Conservation (phyloP, 2,888 invertebrate genomes). For the Erebia aethiops region DNA sequence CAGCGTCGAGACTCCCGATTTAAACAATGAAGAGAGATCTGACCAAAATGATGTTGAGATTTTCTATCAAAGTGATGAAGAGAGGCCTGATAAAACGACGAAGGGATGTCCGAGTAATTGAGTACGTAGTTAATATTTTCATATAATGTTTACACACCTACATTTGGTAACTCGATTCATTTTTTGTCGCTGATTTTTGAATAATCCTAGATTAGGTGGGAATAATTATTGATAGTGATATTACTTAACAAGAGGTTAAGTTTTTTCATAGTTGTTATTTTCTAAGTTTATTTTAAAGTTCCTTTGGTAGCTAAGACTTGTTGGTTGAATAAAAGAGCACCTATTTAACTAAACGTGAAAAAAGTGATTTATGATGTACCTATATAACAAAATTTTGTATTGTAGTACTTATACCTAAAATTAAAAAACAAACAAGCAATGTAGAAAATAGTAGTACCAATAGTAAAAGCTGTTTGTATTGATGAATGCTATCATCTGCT, state of each 20-base stretch:
- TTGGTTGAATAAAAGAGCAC: slow-evolving; percentile 11
- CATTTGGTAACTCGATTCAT: slow-evolving; percentile 12
- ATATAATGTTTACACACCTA: slow-evolving; percentile 12
- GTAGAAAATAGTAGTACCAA: slow-evolving; percentile 14
- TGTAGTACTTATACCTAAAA: slow-evolving; percentile 11
- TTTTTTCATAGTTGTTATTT: slow-evolving; percentile 7
- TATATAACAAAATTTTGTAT: slow-evolving; percentile 12
- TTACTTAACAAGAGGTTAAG: slow-evolving; percentile 13
- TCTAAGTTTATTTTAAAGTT: slow-evolving; percentile 13
- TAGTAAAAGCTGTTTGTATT: slow-evolving; percentile 16
- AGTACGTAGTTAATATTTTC: slow-evolving; percentile 13
- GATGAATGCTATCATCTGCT: slow-evolving; percentile 16
- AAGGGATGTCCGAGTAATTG: slow-evolving; percentile 11
- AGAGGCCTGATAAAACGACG: slow-evolving; percentile 15
- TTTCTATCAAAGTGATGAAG: slow-evolving; percentile 16
- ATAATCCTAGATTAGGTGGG: slow-evolving; percentile 12
- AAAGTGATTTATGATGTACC: slow-evolving; percentile 11
- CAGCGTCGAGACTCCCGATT: slow-evolving; percentile 15
- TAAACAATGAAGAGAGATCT: slow-evolving; percentile 16
- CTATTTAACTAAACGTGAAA: slow-evolving; percentile 12
- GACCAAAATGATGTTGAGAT: slow-evolving; percentile 14
- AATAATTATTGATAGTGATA: slow-evolving; percentile 13
- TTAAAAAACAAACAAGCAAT: slow-evolving; percentile 13
- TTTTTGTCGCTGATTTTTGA: slow-evolving; percentile 15
- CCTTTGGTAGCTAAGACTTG: slow-evolving; percentile 11